Percentiles rank a stretch among this genome's conserved stretches.
Evolutionary conservation across 2,888 invertebrate genomes (phyloP).

Genomic region (Troides aeacus): DNA sequence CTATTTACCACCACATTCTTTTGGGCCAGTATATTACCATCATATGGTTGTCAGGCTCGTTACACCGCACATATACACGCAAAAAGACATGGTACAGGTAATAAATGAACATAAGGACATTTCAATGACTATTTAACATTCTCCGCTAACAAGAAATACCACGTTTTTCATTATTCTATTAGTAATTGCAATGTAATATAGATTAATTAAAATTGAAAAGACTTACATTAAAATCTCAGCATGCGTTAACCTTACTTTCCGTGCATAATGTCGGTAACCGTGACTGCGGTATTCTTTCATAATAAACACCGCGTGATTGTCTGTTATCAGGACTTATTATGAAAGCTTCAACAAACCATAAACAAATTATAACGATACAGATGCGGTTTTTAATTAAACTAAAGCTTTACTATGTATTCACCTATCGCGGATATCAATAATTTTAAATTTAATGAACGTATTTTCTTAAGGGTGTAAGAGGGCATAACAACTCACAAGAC

Average conservation of each 20-base stretch:
- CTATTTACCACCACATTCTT: too few relatives aligned
- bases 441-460: too few relatives aligned
- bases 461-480: too few relatives aligned
- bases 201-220: constrained; percentile 21
- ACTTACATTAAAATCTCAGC: constrained; percentile 29
- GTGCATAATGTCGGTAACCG: constrained; percentile 21
- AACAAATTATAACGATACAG: not conserved
- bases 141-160: too few relatives aligned
- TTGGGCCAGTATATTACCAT: too few relatives aligned
- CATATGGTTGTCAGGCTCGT: too few relatives aligned
- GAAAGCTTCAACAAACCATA: constrained; percentile 22
- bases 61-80: too few relatives aligned
- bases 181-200: constrained; percentile 15
- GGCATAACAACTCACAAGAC: too few relatives aligned
- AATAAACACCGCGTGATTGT: constrained; percentile 37
- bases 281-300: constrained; percentile 37
- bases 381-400: not conserved
- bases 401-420: not conserved
- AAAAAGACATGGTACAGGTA: too few relatives aligned
- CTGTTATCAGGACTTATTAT: constrained; percentile 38
- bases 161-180: not conserved
- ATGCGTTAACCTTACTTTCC: constrained; percentile 29
- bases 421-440: too few relatives aligned
- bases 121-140: too few relatives aligned
- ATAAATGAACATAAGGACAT: too few relatives aligned